Conservation (phyloP, 2,888 invertebrate genomes). For the Caenorhabditis sp. region DNA sequence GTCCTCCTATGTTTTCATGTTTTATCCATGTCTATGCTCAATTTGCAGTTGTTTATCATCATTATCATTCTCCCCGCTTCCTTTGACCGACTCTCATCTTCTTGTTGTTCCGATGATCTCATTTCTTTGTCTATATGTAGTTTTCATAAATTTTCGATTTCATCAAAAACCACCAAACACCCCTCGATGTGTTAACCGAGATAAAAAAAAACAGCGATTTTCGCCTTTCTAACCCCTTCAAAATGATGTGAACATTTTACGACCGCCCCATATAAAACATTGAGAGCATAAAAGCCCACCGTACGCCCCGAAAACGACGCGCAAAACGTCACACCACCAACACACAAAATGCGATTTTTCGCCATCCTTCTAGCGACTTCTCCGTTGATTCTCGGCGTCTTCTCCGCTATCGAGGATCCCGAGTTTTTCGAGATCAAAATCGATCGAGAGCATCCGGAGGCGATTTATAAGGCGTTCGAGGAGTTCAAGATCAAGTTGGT, state of each 20-base stretch:
- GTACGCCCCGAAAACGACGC: neutral
- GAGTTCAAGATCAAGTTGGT: conserved; percentile 20
- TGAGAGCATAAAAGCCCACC: neutral
- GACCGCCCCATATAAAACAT: neutral
- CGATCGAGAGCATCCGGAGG: conserved; percentile 51
- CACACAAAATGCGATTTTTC: conserved; percentile 11
- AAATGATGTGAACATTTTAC: neutral
- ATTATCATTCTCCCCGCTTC: neutral
- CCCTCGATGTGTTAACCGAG: neutral
- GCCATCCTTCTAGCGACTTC: conserved; percentile 1
- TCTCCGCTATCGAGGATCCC: neutral
- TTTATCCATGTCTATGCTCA: neutral
- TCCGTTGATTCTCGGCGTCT: neutral
- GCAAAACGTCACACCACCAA: neutral
- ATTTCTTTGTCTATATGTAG: neutral
- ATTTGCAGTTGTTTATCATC: too few species aligned
- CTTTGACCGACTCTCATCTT: neutral
- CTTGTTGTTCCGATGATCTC: neutral
- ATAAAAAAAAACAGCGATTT: too few species aligned
- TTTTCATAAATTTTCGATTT: neutral
- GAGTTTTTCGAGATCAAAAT: conserved; percentile 40
- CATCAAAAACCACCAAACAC: neutral
- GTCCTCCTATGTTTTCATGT: neutral
- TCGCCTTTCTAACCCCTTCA: too few species aligned
- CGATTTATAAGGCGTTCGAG: conserved; percentile 49